Percentiles rank a stretch among this genome's conserved stretches.
Evolutionary conservation across 1,140 invertebrate species (phyloP).

Genomic region (Bombus impatiens): DNA sequence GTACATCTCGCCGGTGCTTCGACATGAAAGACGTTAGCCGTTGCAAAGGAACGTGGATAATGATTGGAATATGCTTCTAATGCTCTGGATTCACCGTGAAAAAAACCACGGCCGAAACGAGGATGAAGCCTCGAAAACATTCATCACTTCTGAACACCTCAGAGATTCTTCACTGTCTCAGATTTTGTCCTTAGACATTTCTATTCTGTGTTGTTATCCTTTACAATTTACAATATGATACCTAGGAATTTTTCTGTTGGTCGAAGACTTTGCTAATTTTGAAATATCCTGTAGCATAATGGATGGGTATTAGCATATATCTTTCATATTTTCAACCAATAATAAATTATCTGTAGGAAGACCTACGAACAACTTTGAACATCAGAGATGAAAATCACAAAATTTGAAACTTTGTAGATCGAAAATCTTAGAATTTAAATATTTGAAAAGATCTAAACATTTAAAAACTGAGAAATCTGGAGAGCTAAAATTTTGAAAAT

Average conservation of each 20-base stretch:
- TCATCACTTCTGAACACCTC: not conserved
- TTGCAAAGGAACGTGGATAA: constrained; percentile 35
- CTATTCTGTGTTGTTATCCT: not conserved
- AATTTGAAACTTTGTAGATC: not conserved
- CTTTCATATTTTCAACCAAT: not conserved
- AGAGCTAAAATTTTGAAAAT: too few species aligned
- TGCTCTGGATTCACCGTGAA: constrained; percentile 21
- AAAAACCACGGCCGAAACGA: not conserved
- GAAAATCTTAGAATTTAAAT: not conserved
- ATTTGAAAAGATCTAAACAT: too few species aligned
- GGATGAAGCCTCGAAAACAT: constrained; percentile 27
- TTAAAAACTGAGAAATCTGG: too few species aligned
- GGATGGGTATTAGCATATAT: not conserved
- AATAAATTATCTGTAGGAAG: not conserved
- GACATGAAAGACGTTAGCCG: constrained; percentile 31
- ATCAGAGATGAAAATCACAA: too few species aligned
- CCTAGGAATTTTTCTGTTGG: not conserved
- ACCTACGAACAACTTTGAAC: not conserved
- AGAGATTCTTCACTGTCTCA: not conserved
- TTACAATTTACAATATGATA: not conserved
- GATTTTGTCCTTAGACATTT: not conserved
- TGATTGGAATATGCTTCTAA: constrained; percentile 21
- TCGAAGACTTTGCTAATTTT: not conserved
- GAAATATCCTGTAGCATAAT: not conserved
- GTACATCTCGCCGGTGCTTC: constrained; percentile 14